Evolutionary conservation across 37 sponge, comb jelly and placozoan species (phyloP).

Genomic region (Crambe crambe): DNA sequence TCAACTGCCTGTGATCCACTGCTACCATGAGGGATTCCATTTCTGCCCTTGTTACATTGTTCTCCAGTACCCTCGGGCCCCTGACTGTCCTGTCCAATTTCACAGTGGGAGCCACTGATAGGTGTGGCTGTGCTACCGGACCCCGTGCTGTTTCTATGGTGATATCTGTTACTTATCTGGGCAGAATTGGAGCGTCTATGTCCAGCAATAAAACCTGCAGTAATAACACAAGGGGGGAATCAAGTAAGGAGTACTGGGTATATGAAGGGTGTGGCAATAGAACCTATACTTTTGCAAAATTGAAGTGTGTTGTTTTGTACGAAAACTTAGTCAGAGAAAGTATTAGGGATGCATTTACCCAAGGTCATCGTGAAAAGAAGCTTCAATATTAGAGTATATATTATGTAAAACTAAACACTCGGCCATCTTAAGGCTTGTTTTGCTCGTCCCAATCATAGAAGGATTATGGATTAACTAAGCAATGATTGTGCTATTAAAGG

Average conservation of each 20-base stretch:
- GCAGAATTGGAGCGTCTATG: slow-evolving; percentile 5
- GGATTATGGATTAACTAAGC: no score
- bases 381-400: no score
- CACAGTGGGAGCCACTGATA: background rate
- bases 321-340: no score
- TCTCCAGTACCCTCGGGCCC: background rate
- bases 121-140: slow-evolving; percentile 15
- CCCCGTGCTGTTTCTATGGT: background rate
- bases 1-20: slow-evolving; percentile 7
- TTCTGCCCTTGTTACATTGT: background rate
- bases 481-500: no score
- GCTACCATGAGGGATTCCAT: background rate
- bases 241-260: background rate
- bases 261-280: no score
- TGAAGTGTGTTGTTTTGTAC: no score
- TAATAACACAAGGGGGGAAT: background rate
- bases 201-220: background rate
- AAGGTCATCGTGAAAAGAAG: no score
- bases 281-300: no score
- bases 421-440: no score
- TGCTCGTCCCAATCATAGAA: no score
- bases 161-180: background rate
- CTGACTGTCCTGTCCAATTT: slow-evolving; percentile 4
- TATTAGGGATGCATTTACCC: no score
- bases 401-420: no score